Base-by-base conservation (phyloP, 2,113 vertebrate species). In the Epinephelus cyanopodus region DNA sequence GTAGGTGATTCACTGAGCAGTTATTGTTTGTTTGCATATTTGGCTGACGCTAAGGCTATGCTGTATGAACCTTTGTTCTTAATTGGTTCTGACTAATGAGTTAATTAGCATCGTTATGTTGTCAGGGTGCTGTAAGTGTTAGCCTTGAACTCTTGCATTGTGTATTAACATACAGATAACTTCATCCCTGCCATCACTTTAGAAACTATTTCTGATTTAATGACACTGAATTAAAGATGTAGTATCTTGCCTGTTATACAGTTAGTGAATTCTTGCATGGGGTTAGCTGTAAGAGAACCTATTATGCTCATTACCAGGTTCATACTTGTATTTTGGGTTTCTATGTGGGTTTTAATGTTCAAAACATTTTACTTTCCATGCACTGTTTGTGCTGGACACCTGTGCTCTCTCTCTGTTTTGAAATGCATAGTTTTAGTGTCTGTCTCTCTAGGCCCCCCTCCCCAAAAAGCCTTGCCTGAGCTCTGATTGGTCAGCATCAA, bases 201-300 rank as follows among this genome's bases (percentile, higher is more conserved):
- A 3, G 47, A 54, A 61, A 61, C 2, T 48, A 3, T 23, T 54
- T 52, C 27, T 23, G 6, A 52, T 60, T 15, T 48, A 14, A 76
- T 60, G 42, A 23, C 27, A 57, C 27, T 62, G n/a, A 62, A 50
- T 47, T 62, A 50, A 29, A 81, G 10, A 60, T 60, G 11, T 18
- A 62, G 25, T 25, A 29, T 74, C 65, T n/a, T 65, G n/a, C 19
- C 17, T 53, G 11, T 25, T 10, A 74, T 42, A 67, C 61, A 60
- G 53, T 37, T 27, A 54, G 10, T 9, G 1, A 29, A 58, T 58
- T 29, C 53, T 39, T 39, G 17, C 73, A 12, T 12, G 19, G 33
- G 9, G 53, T 6, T 5, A 29, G 27, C 42, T 61, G 9, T 29
- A 29, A 45, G 42, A 45, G 42, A 3, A 45, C 42, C 9, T 45